These are phyloP conservation scores for Lichenostomus cassidix DNA, from an alignment of 2,113 vertebrate species.

Conservation along the genomic window DNA sequence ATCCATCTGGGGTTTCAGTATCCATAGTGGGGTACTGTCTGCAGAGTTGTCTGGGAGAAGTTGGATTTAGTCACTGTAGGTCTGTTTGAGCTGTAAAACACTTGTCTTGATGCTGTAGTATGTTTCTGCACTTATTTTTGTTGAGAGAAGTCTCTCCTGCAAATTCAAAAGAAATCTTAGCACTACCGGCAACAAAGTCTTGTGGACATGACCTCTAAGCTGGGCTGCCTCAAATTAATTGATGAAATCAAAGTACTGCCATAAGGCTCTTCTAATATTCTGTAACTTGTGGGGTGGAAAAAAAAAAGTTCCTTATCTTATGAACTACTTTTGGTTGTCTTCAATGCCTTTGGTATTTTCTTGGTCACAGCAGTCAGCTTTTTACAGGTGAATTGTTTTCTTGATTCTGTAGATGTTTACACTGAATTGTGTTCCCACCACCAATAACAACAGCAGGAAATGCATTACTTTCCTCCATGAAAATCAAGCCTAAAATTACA, in stretches of 20 bases:
- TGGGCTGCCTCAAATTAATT: background rate
- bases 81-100: background rate
- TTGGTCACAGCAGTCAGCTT: background rate
- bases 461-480: background rate
- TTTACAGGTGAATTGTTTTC: background rate
- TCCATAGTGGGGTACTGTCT: background rate
- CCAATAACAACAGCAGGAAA: background rate
- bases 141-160: background rate
- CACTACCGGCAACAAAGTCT: background rate
- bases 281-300: background rate
- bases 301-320: background rate
- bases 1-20: background rate
- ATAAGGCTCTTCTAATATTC: background rate
- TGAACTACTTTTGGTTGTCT: background rate
- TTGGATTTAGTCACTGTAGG: fast-evolving
- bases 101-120: background rate
- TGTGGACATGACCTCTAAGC: fast-evolving
- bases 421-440: background rate
- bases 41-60: background rate
- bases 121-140: background rate
- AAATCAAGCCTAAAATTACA: background rate
- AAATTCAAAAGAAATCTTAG: background rate
- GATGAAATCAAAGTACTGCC: background rate
- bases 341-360: background rate
- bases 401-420: background rate